Evolutionary conservation across 2,888 invertebrate genomes (phyloP).

Genomic region (Leucozona laternaria): DNA sequence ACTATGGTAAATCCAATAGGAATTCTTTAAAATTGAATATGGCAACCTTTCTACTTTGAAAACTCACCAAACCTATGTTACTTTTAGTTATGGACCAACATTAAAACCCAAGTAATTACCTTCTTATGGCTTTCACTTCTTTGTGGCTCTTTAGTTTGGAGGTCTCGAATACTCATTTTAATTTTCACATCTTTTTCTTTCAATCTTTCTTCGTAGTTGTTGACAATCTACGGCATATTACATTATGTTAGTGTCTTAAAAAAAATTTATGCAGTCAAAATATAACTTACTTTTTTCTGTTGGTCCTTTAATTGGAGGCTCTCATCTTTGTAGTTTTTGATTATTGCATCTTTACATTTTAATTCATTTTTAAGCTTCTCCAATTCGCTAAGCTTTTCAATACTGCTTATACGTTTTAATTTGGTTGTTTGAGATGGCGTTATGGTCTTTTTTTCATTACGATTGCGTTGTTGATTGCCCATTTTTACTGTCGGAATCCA

Average conservation of each 20-base stretch:
- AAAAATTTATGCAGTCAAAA: background rate
- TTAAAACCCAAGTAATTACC: slow-evolving; percentile 22
- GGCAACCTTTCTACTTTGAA: background rate
- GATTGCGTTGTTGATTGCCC: slow-evolving; percentile 25
- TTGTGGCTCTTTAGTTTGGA: slow-evolving; percentile 15
- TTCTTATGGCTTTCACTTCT: slow-evolving; percentile 16
- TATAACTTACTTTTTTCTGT: slow-evolving; percentile 32
- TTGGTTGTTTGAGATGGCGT: slow-evolving; percentile 12
- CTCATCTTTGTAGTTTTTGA: slow-evolving; percentile 28
- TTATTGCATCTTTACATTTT: slow-evolving; percentile 38
- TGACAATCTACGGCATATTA: slow-evolving; percentile 47
- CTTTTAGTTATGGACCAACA: background rate
- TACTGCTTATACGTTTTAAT: slow-evolving; percentile 1
- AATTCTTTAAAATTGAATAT: background rate
- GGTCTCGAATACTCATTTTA: slow-evolving; percentile 10
- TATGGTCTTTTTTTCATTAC: slow-evolving; percentile 20
- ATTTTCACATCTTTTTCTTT: slow-evolving; percentile 44
- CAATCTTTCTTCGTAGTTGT: slow-evolving; percentile 40
- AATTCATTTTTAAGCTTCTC: slow-evolving; percentile 35
- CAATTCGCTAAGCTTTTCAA: slow-evolving; percentile 34
- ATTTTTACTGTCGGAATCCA: slow-evolving; percentile 46
- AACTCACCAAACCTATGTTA: background rate
- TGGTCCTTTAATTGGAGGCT: slow-evolving; percentile 32
- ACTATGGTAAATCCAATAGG: background rate
- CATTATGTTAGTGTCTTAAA: slow-evolving; percentile 7